phyloP scores from a whole-genome alignment of 2,113 vertebrate species.

The Hemichromis elongatus region DNA sequence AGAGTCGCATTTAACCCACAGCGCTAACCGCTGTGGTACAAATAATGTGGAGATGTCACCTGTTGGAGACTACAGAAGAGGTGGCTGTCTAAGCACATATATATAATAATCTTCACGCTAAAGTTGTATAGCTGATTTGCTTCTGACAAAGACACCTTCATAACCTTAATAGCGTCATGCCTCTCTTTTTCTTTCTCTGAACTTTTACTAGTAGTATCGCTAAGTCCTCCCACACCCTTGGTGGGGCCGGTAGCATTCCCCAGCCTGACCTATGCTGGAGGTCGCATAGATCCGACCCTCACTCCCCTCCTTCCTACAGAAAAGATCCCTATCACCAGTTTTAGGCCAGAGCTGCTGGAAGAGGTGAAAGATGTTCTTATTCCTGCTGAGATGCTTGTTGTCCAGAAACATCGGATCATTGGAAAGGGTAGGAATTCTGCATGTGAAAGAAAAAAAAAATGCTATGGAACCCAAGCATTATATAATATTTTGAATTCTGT shows the following conservation, averaged over 20 bases:
- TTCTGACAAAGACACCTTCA: not conserved
- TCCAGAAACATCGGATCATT: conserved; percentile 84
- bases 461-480: not conserved
- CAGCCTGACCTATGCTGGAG: conserved; percentile 49
- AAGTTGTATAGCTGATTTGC: not conserved
- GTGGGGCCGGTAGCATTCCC: conserved; percentile 15
- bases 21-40: conserved; percentile 36
- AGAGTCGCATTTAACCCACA: conserved; percentile 60
- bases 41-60: conserved; percentile 61
- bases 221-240: conserved; percentile 1
- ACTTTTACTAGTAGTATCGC: conserved; percentile 41
- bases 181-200: not conserved
- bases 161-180: not conserved
- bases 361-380: conserved; percentile 96
- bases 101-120: not conserved
- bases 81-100: conserved; percentile 29
- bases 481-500: not conserved
- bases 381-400: conserved; percentile 79
- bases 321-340: conserved; percentile 80
- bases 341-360: conserved; percentile 80
- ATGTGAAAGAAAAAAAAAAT: not conserved
- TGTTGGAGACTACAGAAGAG: conserved; percentile 74
- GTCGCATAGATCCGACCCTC: conserved; percentile 59
- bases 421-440: conserved; percentile 80
- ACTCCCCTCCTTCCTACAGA: conserved; percentile 79